Conservation (phyloP, 2,113 vertebrate species). For the Neolamprologus toae region DNA sequence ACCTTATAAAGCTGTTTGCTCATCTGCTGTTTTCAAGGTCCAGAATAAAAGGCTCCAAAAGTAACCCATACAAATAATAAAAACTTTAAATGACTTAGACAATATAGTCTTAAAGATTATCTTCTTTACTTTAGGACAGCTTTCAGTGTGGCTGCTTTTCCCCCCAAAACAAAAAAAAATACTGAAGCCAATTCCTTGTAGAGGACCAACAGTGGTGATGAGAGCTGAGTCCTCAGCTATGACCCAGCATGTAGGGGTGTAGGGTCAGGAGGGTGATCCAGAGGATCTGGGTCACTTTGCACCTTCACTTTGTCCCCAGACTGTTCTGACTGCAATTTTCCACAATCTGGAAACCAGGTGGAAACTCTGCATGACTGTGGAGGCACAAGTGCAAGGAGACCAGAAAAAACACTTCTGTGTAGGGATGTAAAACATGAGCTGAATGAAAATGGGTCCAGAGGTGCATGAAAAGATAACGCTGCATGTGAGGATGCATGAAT, state of each 20-base stretch:
- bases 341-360: not conserved
- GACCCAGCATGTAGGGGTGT: not conserved
- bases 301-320: not conserved
- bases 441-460: not conserved
- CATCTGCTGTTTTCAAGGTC: not conserved
- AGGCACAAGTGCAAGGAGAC: not conserved
- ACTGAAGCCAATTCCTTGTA: not conserved
- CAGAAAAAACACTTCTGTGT: not conserved
- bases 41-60: not conserved
- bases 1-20: not conserved
- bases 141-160: accelerated
- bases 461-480: not conserved
- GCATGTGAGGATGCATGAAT: not conserved
- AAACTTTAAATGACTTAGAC: not conserved
- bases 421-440: not conserved
- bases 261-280: not conserved
- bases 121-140: not conserved
- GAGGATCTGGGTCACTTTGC: not conserved
- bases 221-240: not conserved
- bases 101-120: not conserved
- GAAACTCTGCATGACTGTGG: not conserved
- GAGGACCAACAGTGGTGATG: not conserved
- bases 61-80: not conserved
- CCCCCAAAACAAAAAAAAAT: too few species aligned
- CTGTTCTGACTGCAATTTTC: not conserved